Evolutionary conservation across 2,888 invertebrate genomes (phyloP).

Genomic region (Phorcus lineatus): DNA sequence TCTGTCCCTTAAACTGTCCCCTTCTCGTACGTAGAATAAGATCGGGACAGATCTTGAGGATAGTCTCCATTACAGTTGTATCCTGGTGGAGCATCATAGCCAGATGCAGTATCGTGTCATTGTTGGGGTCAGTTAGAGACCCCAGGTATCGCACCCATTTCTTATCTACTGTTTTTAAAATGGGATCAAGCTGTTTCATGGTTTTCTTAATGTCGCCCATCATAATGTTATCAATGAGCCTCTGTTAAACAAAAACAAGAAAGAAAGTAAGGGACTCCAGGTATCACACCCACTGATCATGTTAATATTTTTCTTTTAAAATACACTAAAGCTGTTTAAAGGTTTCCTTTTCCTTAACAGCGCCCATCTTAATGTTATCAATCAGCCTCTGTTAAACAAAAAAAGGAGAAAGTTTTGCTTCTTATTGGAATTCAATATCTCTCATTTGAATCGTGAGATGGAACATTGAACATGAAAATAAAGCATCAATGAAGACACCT

Average conservation of each 20-base stretch:
- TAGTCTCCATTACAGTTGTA: not conserved
- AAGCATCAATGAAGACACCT: too few relatives aligned
- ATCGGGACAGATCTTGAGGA: conserved; percentile 21
- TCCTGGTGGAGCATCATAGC: conserved; percentile 17
- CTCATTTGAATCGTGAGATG: too few relatives aligned
- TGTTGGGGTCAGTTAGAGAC: conserved; percentile 28
- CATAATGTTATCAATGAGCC: not conserved
- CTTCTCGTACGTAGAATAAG: conserved; percentile 11
- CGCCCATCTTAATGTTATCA: too few relatives aligned
- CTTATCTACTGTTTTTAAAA: not conserved
- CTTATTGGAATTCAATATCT: too few relatives aligned
- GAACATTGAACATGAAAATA: too few relatives aligned
- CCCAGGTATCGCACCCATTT: conserved; percentile 25
- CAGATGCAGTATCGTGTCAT: conserved; percentile 26
- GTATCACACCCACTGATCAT: too few relatives aligned
- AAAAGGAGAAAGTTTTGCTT: too few relatives aligned
- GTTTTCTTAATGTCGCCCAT: not conserved
- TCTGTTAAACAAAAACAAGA: not conserved
- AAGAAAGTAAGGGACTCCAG: too few relatives aligned
- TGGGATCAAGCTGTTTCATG: not conserved
- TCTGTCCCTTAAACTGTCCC: conserved; percentile 46
- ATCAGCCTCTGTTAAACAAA: too few relatives aligned
- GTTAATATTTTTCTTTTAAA: too few relatives aligned
- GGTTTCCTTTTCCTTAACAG: too few relatives aligned
- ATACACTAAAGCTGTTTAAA: too few relatives aligned